Base-by-base conservation (phyloP, 35 echinoderm and acorn worm genomes). In the Stichopus chloronotus region DNA sequence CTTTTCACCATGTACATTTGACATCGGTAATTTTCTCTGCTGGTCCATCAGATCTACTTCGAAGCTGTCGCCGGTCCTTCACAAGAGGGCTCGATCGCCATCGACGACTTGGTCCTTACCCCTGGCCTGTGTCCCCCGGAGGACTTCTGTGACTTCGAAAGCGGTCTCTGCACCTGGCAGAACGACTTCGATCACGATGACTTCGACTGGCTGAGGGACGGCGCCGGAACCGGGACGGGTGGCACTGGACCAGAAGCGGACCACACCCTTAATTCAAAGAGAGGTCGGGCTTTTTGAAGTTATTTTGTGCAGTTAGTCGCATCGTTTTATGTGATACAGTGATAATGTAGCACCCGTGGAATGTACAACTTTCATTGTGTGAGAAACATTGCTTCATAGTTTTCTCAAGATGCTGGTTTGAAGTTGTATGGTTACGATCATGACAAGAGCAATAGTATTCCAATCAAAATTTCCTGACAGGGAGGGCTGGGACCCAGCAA, bases 61-160 rank as follows among this genome's bases (percentile, higher is more conserved):
- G 93, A 96, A 76, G 88, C 91, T 53, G 65, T 91, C 2, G 92
- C 89, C 11, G 97, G 97, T 7, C 76, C 91, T 59, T 72, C 90
- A 4, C 59, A 17, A 8, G 17, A 55, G 11, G 95, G 95, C 9
- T 90, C 92, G 74, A 96, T 99, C 6, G 91, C 97, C 14, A 79
- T 99, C 5, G 97, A 99, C 52, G 97, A 99, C 76, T 84, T 99
- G 16, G 74, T 43, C 14, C 57, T 96, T 25, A 12, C 52, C 2
- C 76, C 61, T 5, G 86, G 52, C 2, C 69, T 93, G 2, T 99
- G 97, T 53, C 95, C 90, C 7, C 3, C 43, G 53, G 93, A 96
- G 59, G 97, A 95, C 30, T 90, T 94, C 58, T 99, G 97, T 92
- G 97, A 99, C 76, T 99, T 99, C 95, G 97, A 99, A 57, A 43